Evolutionary conservation across 92 coral and sea anemone genomes (phyloP).

Genomic region (Blastomussa wellsi): DNA sequence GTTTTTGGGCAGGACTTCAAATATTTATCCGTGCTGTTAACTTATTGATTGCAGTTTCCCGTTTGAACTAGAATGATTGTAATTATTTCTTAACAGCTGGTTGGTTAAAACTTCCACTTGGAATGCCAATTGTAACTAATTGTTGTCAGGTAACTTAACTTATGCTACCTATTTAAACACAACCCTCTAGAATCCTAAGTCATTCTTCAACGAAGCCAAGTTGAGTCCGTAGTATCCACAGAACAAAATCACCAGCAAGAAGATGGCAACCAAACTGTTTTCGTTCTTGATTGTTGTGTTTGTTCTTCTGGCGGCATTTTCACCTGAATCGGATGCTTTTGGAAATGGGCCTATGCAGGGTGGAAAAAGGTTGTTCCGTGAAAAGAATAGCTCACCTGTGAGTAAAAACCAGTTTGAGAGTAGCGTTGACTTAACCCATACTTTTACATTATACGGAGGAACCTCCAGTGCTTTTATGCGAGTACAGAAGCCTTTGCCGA

Average conservation of each 20-base stretch:
- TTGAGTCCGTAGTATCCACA: no score
- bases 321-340: background rate
- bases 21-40: background rate
- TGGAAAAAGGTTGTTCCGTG: background rate
- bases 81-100: background rate
- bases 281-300: background rate
- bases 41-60: background rate
- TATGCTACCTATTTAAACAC: background rate
- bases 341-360: background rate
- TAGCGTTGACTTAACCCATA: background rate
- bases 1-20: background rate
- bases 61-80: background rate
- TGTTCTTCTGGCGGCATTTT: background rate
- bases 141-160: background rate
- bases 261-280: slow-evolving; percentile 1
- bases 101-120: background rate
- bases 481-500: no score
- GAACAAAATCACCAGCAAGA: background rate
- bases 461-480: background rate
- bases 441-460: no score
- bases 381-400: background rate
- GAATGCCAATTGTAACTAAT: background rate
- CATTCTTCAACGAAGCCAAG: background rate
- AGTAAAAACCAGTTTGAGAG: background rate
- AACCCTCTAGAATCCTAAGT: background rate